Conservation (phyloP, 2,113 vertebrate genomes). For the Otocyon megalotis region DNA sequence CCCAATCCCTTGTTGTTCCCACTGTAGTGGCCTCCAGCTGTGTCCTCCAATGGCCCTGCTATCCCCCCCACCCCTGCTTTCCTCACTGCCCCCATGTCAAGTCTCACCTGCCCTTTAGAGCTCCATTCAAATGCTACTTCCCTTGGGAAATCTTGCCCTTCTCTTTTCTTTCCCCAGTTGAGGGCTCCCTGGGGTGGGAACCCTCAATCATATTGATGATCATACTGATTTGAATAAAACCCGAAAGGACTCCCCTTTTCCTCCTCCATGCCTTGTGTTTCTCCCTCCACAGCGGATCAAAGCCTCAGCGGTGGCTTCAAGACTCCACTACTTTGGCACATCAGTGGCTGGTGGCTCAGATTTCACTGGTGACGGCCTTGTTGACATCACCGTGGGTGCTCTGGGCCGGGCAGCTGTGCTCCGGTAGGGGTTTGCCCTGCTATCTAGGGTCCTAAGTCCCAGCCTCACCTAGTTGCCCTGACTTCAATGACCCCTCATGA, state of each 20-base stretch:
- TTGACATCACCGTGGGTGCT: conserved; percentile 75
- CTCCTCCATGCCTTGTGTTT: neutral
- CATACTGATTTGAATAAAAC: neutral
- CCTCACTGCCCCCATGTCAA: neutral
- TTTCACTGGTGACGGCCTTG: conserved; percentile 73
- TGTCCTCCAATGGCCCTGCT: neutral
- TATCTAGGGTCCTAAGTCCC: neutral
- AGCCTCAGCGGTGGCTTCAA: conserved; percentile 56
- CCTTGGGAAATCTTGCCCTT: neutral
- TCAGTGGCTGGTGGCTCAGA: conserved; percentile 81
- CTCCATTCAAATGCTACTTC: neutral
- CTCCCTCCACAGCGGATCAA: conserved; percentile 70
- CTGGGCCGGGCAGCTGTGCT: conserved; percentile 74
- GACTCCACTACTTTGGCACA: conserved; percentile 84
- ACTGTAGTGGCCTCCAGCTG: neutral
- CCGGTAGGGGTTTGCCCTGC: conserved; percentile 75
- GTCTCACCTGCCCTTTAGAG: neutral
- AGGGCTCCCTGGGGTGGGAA: neutral
- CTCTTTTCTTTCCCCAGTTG: neutral
- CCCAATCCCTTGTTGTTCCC: neutral
- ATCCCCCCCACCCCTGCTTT: neutral
- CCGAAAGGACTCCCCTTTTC: neutral
- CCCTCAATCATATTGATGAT: neutral
- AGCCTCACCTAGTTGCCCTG: neutral
- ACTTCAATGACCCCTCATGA: neutral